Evolutionary conservation across 1,140 invertebrate species (phyloP).

Genomic region (Diorhabda carinulata): DNA sequence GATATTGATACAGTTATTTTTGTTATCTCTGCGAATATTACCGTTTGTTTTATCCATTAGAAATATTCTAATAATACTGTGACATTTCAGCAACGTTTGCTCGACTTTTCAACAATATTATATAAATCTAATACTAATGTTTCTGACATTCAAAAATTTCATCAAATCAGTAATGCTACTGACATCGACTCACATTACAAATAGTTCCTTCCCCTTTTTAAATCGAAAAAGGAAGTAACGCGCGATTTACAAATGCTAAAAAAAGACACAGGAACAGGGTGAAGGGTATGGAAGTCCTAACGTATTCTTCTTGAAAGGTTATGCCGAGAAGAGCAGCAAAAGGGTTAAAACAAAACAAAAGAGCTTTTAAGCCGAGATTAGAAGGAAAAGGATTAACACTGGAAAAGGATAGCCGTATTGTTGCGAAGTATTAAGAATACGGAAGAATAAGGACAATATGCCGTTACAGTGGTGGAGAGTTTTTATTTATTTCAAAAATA

Average conservation of each 20-base stretch:
- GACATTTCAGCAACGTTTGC: too few species aligned
- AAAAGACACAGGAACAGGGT: conserved; percentile 12
- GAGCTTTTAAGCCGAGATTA: conserved; percentile 46
- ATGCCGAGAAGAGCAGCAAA: conserved; percentile 39
- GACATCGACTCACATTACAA: too few species aligned
- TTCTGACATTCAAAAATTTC: too few species aligned
- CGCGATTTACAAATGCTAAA: conserved; percentile 16
- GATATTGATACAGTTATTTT: too few species aligned
- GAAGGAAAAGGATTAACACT: conserved; percentile 37
- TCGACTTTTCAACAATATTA: too few species aligned
- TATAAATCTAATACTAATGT: too few species aligned
- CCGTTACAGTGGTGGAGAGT: conserved; percentile 5
- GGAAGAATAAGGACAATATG: conserved; percentile 23
- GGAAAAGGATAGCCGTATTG: conserved; percentile 31
- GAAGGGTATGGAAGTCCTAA: conserved; percentile 17
- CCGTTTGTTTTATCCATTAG: too few species aligned
- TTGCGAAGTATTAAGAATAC: conserved; percentile 26
- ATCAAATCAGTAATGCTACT: too few species aligned
- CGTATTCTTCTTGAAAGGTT: conserved; percentile 38
- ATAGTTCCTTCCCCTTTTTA: conserved; percentile 1
- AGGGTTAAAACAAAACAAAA: conserved; percentile 46
- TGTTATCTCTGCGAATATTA: too few species aligned
- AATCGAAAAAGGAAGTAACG: conserved; percentile 15
- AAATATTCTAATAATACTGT: too few species aligned
- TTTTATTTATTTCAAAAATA: too few species aligned